Percentiles rank a stretch among this genome's conserved stretches.
Evolutionary conservation across 2,113 vertebrate species (phyloP).

Genomic region (Corythaeola cristata): DNA sequence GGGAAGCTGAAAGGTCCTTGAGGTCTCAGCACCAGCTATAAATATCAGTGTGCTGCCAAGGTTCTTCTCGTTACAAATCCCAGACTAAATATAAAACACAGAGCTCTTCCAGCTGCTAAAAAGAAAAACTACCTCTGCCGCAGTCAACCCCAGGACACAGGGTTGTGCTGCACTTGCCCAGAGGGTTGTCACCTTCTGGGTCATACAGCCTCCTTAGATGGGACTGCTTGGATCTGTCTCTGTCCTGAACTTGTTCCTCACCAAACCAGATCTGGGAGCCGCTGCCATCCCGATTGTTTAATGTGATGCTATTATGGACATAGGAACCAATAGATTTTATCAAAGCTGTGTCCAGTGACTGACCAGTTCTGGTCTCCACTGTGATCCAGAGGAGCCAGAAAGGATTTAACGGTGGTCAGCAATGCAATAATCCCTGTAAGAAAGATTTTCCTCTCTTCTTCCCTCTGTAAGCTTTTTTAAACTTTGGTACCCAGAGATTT

Average conservation of each 20-base stretch:
- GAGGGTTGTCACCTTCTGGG: background rate
- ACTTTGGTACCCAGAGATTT: background rate
- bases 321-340: background rate
- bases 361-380: background rate
- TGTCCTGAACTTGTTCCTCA: background rate
- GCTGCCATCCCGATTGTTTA: fast-evolving
- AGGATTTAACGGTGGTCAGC: background rate
- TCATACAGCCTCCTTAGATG: background rate
- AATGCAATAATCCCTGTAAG: background rate
- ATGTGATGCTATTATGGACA: background rate
- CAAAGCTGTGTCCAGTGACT: background rate
- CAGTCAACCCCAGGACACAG: too few species aligned
- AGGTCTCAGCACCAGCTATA: too few species aligned
- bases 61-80: too few species aligned
- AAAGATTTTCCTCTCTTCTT: background rate
- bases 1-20: too few species aligned
- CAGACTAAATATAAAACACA: too few species aligned
- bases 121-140: too few species aligned
- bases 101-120: too few species aligned
- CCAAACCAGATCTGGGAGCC: background rate
- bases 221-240: background rate
- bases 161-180: background rate
- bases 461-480: background rate
- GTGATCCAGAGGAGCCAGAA: background rate
- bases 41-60: too few species aligned